Conservation (phyloP, 2,113 vertebrate species). For the Chionomys nivalis region DNA sequence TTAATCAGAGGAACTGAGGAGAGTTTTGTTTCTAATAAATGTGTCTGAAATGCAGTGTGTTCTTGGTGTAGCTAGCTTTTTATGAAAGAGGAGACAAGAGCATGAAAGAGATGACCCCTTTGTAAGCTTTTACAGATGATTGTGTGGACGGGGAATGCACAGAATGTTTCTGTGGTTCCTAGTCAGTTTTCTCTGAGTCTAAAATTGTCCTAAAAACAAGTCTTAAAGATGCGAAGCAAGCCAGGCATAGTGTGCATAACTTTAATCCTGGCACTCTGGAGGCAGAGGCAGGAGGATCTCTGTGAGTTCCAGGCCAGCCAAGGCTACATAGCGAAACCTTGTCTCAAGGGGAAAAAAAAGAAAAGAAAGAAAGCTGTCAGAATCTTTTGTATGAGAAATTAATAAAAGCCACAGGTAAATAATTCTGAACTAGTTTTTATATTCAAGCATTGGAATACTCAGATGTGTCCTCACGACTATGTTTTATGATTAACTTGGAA, state of each 20-base stretch:
- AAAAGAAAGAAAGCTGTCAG: not conserved
- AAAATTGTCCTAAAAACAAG: not conserved
- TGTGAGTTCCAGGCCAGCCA: not conserved
- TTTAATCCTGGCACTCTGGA: not conserved
- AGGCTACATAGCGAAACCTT: not conserved
- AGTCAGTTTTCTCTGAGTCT: not conserved
- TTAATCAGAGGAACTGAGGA: constrained; percentile 39
- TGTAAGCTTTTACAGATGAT: not conserved
- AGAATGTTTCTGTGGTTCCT: not conserved
- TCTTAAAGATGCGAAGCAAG: not conserved
- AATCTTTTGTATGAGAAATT: constrained; percentile 38
- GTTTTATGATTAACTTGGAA: constrained; percentile 45
- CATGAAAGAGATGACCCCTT: not conserved
- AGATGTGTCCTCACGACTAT: constrained; percentile 15
- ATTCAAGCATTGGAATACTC: constrained; percentile 29
- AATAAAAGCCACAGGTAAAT: not conserved
- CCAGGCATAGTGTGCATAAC: not conserved
- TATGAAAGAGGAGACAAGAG: not conserved
- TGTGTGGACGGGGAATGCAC: not conserved
- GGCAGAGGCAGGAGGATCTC: not conserved
- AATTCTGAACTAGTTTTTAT: constrained; percentile 30
- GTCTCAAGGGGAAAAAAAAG: not conserved
- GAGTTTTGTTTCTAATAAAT: constrained; percentile 35
- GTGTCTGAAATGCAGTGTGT: constrained; percentile 10
- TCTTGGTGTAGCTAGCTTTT: constrained; percentile 50